Evolutionary conservation across 92 coral and sea anemone species (phyloP).

Genomic region (Metridium senile): DNA sequence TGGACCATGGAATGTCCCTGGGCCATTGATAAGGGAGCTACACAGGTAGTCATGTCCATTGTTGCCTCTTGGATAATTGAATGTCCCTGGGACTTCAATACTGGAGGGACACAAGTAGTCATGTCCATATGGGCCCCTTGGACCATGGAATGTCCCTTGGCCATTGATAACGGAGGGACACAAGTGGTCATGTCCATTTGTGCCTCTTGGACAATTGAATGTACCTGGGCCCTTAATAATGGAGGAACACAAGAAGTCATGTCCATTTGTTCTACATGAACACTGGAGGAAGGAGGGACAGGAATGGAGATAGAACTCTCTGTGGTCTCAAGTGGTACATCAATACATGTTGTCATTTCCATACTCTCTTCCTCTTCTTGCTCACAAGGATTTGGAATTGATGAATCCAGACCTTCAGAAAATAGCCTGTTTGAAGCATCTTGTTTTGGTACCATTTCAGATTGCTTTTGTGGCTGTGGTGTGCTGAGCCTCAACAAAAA

Average conservation of each 20-base stretch:
- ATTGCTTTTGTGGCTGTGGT: neutral
- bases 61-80: slow-evolving; percentile 3
- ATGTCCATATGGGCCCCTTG: neutral
- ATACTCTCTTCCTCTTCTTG: slow-evolving; percentile 23
- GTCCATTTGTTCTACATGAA: neutral
- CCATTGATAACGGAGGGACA: slow-evolving; percentile 2
- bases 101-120: slow-evolving; percentile 7
- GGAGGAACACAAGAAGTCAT: slow-evolving; percentile 6
- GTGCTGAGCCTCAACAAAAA: neutral
- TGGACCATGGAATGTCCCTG: slow-evolving; percentile 12
- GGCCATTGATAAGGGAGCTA: slow-evolving; percentile 1
- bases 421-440: neutral
- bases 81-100: neutral
- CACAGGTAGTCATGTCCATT: slow-evolving; percentile 24
- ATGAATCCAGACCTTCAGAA: neutral
- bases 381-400: neutral
- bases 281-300: neutral
- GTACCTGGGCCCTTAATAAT: neutral
- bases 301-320: neutral
- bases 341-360: slow-evolving; percentile 22
- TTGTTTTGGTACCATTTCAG: neutral
- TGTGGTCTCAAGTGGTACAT: slow-evolving; percentile 4
- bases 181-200: slow-evolving; percentile 19
- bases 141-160: neutral
- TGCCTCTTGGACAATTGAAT: neutral